Conservation (phyloP, 2,113 vertebrate genomes). For the Balaenoptera acutorostrata region DNA sequence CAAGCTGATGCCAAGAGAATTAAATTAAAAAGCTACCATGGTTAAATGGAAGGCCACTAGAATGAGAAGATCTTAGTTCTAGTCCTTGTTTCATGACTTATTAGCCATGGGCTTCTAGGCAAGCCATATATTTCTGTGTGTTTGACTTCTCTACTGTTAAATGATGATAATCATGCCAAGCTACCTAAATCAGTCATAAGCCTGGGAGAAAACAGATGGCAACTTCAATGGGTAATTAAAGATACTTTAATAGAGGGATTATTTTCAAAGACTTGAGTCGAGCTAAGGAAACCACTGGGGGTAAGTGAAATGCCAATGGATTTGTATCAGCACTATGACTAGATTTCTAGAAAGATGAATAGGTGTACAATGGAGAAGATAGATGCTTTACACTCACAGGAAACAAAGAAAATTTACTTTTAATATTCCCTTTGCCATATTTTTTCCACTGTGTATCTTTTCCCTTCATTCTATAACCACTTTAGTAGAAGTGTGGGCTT, state of each 20-base stretch:
- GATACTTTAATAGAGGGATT: neutral
- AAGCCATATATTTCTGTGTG: neutral
- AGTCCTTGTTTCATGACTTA: neutral
- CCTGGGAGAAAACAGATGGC: neutral
- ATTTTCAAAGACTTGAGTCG: neutral
- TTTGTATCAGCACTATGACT: neutral
- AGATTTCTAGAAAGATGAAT: neutral
- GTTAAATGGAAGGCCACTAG: neutral
- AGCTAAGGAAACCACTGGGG: neutral
- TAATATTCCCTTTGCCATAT: neutral
- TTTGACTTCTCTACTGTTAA: neutral
- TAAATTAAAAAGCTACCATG: neutral
- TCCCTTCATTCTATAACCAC: neutral
- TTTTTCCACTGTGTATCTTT: neutral
- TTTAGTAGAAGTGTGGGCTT: neutral
- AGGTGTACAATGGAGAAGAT: neutral
- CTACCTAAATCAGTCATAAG: neutral
- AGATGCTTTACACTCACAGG: neutral
- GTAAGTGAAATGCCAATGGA: neutral
- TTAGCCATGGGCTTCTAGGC: neutral
- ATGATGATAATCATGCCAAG: neutral
- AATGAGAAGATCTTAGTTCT: neutral
- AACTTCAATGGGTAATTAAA: neutral
- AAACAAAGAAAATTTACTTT: neutral
- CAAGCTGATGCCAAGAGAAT: neutral